Percentiles rank a stretch among this genome's conserved stretches.
These are phyloP conservation scores for Natrix natrix DNA, from an alignment of 2,797 vertebrate genomes.

Conservation along the genomic window DNA sequence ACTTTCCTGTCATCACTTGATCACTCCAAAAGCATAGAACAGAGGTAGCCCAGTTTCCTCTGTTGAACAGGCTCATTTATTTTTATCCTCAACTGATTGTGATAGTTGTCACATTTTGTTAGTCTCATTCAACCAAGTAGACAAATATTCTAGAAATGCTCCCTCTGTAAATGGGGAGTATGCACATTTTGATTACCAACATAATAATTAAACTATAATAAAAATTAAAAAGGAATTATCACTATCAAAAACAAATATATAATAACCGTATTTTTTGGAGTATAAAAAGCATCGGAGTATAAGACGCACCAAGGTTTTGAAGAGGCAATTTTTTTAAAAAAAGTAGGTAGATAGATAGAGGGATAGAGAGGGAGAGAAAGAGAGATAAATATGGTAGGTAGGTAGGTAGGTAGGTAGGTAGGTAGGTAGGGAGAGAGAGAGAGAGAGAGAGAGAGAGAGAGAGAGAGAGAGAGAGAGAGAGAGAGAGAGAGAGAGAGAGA, in stretches of 20 bases:
- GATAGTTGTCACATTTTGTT: slow-evolving; percentile 32
- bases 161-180: slow-evolving; percentile 23
- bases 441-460: too few relatives aligned
- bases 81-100: slow-evolving; percentile 39
- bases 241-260: background rate
- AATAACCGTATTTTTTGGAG: background rate
- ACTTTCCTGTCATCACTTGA: slow-evolving; percentile 14
- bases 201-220: slow-evolving; percentile 17
- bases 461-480: too few relatives aligned
- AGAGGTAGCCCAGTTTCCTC: slow-evolving; percentile 15
- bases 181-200: slow-evolving; percentile 38
- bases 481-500: too few relatives aligned
- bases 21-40: slow-evolving; percentile 8
- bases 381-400: too few relatives aligned
- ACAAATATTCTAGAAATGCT: background rate
- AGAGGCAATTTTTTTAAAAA: too few relatives aligned
- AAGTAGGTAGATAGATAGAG: too few relatives aligned
- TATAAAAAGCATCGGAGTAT: too few relatives aligned
- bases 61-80: slow-evolving; percentile 26
- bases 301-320: too few relatives aligned
- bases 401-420: too few relatives aligned
- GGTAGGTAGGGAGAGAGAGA: too few relatives aligned
- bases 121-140: slow-evolving; percentile 18
- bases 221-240: background rate
- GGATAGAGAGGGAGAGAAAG: too few relatives aligned